Evolutionary conservation across 2,797 vertebrate species (phyloP), one percentile per base, ranked within the genome.

Genomic region (Tachyglossus aculeatus): DNA sequence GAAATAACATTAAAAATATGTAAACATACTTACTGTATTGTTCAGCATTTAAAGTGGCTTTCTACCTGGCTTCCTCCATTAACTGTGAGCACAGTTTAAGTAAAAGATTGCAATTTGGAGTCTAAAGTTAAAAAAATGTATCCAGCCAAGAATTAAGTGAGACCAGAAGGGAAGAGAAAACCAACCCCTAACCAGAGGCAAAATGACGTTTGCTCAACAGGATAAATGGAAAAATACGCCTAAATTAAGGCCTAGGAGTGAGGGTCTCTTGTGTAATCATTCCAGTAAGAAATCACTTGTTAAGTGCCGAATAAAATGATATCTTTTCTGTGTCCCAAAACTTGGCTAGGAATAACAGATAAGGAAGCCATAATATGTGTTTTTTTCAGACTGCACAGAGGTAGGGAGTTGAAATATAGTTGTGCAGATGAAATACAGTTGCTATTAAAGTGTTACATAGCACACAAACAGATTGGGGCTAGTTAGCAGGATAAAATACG

Each of bases 271-370:
- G 57, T 54, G 25, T 29, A 44, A 22, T 7, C 1, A 24, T 40
- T 41, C 3, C 2, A 34, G 9, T 0, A 1, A 15, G 34, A 6
- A 0, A 24, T 10, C 39, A 45, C 32, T 9, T 78, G 16, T 60
- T 32, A 0, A 36, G 24, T 0, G 0, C 16, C 2, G 10, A 0
- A 27, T 4, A 5, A 33, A 53, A 40, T 31, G 4, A 9, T 31
- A 31, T 48, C 31, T 27, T 54, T 19, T 48, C 37, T 34, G 40
- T 40, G 19, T 21, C 60, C 57, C 33, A 31, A 6, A 56, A n/a
- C n/a, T n/a, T n/a, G n/a, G n/a, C n/a, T n/a, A n/a, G n/a, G n/a
- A n/a, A n/a, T n/a, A n/a, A n/a, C n/a, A n/a, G n/a, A n/a, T n/a
- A 5, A 59, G 5, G 6, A 48, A 71, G 22, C 36, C 54, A 39